Evolutionary conservation across 2,888 invertebrate species (phyloP).

Genomic region (Microctonus brassicae): DNA sequence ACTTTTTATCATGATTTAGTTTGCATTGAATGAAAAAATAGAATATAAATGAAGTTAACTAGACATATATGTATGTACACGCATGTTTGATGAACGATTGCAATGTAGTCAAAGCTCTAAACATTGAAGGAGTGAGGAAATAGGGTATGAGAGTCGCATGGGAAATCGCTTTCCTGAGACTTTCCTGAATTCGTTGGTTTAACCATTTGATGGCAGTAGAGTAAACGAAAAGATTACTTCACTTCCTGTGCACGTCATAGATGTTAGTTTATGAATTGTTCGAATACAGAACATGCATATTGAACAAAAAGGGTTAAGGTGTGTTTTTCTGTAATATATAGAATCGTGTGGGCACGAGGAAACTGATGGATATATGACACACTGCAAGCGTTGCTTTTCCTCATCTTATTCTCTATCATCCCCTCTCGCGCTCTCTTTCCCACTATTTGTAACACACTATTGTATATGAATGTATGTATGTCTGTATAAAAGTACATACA

Average conservation of each 20-base stretch:
- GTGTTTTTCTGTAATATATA: neutral
- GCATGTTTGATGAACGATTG: neutral
- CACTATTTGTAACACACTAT: neutral
- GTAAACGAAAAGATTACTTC: neutral
- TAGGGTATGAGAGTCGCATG: slow-evolving; percentile 41
- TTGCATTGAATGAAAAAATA: no score
- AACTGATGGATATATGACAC: slow-evolving; percentile 17
- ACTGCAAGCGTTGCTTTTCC: neutral
- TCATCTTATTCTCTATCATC: neutral
- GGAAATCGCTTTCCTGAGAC: slow-evolving; percentile 49
- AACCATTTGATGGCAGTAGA: neutral
- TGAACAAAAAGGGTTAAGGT: neutral
- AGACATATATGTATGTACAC: neutral
- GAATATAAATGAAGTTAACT: no score
- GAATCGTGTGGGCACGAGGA: neutral
- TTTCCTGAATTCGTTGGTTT: neutral
- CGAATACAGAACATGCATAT: neutral
- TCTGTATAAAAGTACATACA: slow-evolving; percentile 23
- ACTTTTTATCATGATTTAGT: no score
- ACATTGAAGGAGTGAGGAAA: neutral
- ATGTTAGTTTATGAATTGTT: neutral
- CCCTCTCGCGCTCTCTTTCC: neutral
- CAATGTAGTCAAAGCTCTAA: neutral
- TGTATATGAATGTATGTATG: slow-evolving; percentile 1
- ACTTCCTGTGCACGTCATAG: neutral